Conservation (phyloP, 2,797 vertebrate species). For the Tangara arthus region DNA sequence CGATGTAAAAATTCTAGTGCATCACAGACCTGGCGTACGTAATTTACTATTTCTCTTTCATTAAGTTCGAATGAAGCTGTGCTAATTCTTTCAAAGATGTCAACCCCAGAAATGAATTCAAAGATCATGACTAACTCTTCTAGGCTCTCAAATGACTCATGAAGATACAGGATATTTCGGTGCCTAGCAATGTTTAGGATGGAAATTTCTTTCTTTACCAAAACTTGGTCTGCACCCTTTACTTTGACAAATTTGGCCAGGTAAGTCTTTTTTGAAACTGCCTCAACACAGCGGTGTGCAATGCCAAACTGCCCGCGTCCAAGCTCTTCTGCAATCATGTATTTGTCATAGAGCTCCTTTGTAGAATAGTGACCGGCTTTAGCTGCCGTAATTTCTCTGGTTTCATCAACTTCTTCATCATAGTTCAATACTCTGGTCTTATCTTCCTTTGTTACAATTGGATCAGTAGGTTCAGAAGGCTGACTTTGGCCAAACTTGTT, state of each 20-base stretch:
- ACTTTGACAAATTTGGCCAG: constrained; percentile 99
- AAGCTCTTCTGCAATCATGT: constrained; percentile 96
- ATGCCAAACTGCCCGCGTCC: constrained; percentile 95
- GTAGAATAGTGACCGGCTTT: constrained; percentile 89
- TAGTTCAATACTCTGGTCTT: constrained; percentile 94
- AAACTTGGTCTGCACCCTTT: constrained; percentile 93
- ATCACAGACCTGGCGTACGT: constrained; percentile 90
- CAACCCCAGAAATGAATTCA: constrained; percentile 94
- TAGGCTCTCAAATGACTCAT: constrained; percentile 94
- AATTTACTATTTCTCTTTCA: constrained; percentile 90
- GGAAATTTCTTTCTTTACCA: constrained; percentile 97
- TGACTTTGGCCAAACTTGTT: constrained; percentile 98
- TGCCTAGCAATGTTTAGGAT: constrained; percentile 91
- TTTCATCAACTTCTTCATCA: constrained; percentile 94
- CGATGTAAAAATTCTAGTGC: constrained; percentile 91
- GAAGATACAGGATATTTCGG: constrained; percentile 87
- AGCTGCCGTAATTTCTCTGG: constrained; percentile 77
- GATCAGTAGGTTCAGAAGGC: constrained; percentile 91
- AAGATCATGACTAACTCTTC: constrained; percentile 98
- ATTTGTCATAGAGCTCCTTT: constrained; percentile 92
- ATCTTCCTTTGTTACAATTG: constrained; percentile 96
- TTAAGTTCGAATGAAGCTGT: constrained; percentile 90
- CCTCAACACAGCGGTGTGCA: constrained; percentile 91
- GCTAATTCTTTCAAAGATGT: constrained; percentile 94
- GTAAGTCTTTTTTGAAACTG: constrained; percentile 92